A percentile compares a stretch with the other conserved stretches of the same genome.
Conservation (phyloP, 1,140 invertebrate genomes). For the Tetranychus urticae region DNA sequence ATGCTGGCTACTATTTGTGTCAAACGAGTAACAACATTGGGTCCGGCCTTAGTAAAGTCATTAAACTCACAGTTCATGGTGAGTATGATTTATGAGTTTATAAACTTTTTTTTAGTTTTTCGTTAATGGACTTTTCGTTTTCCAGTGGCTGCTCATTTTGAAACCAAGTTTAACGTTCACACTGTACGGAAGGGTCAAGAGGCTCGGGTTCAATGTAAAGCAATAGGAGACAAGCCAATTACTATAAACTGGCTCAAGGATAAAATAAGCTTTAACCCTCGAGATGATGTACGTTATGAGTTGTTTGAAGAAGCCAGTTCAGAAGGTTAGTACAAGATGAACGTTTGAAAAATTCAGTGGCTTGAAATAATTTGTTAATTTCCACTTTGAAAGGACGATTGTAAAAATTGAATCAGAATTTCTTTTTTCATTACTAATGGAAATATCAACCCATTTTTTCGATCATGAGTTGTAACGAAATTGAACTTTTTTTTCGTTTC, state of each 20-base stretch:
- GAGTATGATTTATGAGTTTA: slow-evolving; percentile 1
- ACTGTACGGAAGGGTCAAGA: slow-evolving; percentile 17
- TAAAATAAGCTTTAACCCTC: slow-evolving; percentile 7
- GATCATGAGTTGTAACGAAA: neutral
- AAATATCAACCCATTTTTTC: slow-evolving; percentile 9
- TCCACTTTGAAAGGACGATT: neutral
- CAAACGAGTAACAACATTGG: slow-evolving; percentile 83
- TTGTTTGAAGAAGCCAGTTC: neutral
- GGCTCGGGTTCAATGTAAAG: slow-evolving; percentile 21
- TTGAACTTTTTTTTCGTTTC: neutral
- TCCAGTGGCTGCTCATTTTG: slow-evolving; percentile 15
- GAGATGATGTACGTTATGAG: neutral
- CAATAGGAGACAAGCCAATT: slow-evolving; percentile 21
- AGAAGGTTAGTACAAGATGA: neutral
- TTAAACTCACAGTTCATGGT: slow-evolving; percentile 29
- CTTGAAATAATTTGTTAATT: neutral
- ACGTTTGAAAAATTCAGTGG: no score
- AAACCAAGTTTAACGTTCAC: slow-evolving; percentile 13
- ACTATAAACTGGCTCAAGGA: slow-evolving; percentile 20
- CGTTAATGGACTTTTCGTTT: no score
- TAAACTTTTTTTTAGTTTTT: no score
- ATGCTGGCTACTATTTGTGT: slow-evolving; percentile 42
- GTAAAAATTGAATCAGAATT: slow-evolving; percentile 17
- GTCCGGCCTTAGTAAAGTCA: slow-evolving; percentile 44
- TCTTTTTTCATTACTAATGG: slow-evolving; percentile 13